Evolutionary conservation across 2,888 invertebrate genomes (phyloP).

Genomic region (Phlogophora meticulosa): DNA sequence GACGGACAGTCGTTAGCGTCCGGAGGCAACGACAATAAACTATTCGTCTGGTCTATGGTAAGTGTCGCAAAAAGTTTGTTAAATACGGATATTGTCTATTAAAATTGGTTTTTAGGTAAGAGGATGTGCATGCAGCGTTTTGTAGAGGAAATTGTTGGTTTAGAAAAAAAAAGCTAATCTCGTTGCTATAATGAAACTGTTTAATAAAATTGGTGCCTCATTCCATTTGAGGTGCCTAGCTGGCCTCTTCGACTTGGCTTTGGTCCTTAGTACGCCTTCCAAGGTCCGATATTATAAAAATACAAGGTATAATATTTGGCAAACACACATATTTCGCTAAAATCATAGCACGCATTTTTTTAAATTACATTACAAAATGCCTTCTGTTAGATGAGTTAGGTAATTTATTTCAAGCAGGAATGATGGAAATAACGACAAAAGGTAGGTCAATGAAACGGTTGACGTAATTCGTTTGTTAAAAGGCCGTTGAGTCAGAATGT

Average conservation of each 20-base stretch:
- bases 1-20: slow-evolving; percentile 99
- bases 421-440: slow-evolving; percentile 30
- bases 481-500: slow-evolving; percentile 14
- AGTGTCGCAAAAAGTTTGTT: slow-evolving; percentile 62
- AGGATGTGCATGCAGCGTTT: slow-evolving; percentile 30
- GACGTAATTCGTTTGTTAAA: slow-evolving; percentile 37
- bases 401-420: slow-evolving; percentile 6
- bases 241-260: too few relatives aligned
- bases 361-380: too few relatives aligned
- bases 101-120: slow-evolving; percentile 18
- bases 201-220: too few relatives aligned
- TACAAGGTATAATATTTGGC: too few relatives aligned
- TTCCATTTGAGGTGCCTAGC: too few relatives aligned
- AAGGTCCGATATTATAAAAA: too few relatives aligned
- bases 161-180: not conserved
- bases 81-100: slow-evolving; percentile 39
- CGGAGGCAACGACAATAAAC: slow-evolving; percentile 99
- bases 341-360: too few relatives aligned
- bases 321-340: too few relatives aligned
- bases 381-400: too few relatives aligned
- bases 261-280: too few relatives aligned
- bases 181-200: not conserved
- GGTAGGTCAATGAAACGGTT: slow-evolving; percentile 47
- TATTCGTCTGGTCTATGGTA: slow-evolving; percentile 96
- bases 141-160: slow-evolving; percentile 20